A percentile compares a stretch with the other conserved stretches of the same genome.
Conservation (phyloP, 2,797 vertebrate species). For the Sylvia borin region DNA sequence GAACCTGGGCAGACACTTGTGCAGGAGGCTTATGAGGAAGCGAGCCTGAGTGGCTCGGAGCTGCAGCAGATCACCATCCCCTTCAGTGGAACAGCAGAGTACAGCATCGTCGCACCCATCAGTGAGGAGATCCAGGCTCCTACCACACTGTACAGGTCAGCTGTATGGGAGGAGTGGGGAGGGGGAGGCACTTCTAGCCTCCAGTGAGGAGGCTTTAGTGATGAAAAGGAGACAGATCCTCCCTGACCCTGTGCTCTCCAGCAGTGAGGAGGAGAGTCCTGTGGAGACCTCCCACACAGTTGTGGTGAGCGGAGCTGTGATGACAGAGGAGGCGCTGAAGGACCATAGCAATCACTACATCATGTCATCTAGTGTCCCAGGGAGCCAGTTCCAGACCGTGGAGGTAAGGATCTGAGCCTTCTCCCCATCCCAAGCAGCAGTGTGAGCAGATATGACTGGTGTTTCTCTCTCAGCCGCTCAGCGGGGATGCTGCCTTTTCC, state of each 20-base stretch:
- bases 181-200: not conserved
- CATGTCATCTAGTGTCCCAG: slow-evolving; percentile 78
- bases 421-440: fast-evolving
- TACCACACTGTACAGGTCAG: slow-evolving; percentile 82
- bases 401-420: slow-evolving; percentile 81
- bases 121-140: slow-evolving; percentile 82
- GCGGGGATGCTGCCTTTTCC: slow-evolving; percentile 82
- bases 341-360: slow-evolving; percentile 83
- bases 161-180: not conserved
- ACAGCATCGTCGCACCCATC: slow-evolving; percentile 86
- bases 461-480: slow-evolving; percentile 74
- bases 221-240: not conserved
- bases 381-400: slow-evolving; percentile 83
- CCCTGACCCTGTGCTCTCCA: not conserved
- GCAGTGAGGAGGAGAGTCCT: slow-evolving; percentile 74
- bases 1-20: slow-evolving; percentile 82
- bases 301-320: slow-evolving; percentile 78
- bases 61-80: slow-evolving; percentile 88
- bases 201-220: not conserved
- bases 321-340: slow-evolving; percentile 78
- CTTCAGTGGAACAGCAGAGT: slow-evolving; percentile 78
- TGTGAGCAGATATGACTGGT: not conserved
- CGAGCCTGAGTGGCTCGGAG: slow-evolving; percentile 72
- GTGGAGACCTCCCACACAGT: slow-evolving; percentile 68
- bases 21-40: slow-evolving; percentile 81